Base-by-base conservation (phyloP, 1,140 invertebrate species). In the Carcinoscorpius rotundicauda region DNA sequence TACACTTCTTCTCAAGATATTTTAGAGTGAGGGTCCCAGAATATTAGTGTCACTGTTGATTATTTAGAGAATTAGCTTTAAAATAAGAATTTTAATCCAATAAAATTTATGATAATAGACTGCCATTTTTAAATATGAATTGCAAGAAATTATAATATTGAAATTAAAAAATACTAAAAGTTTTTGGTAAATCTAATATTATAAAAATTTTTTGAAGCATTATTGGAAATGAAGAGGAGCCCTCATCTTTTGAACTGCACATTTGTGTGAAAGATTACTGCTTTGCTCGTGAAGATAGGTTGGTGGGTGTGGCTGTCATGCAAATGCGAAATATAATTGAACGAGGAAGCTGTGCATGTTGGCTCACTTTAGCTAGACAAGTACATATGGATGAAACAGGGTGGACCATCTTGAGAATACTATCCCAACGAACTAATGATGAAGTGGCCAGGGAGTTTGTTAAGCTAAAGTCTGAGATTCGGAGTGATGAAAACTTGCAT, bases 371-470 rank as follows among this genome's bases (percentile, higher is more conserved):
- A 3, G 94, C 94, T 57, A 90, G 91, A 67, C 83, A 96, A 6
- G 91, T 99, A 58, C 90, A 97, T 75, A 97, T 99, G 88, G 96
- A 99, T 76, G 97, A 99, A 76, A 99, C 97, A n/a, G 97, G 97
- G 6, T 99, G 96, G 93, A 99, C 97, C 53, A 95, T 99, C 73
- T 80, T 99, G 48, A 83, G 97, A 51, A 99, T 99, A 72, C 80
- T 99, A 56, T 97, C 95, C 0, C 97, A 99, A 77, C 82, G 97
- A 71, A 93, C 92, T 74, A 98, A 96, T 76, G 97, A 99, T 78
- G 97, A 99, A 80, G 94, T 99, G 0, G 97, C 97, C 49, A 94
- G 95, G 75, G 97, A 99, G 77, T 99, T 99, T 80, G 97, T 99
- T 9, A 98, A 98, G 77, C 82, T 99, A 49, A 99, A 74, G 63